Evolutionary conservation across 2,113 vertebrate species (phyloP).

Genomic region (Ceyx melanurus): DNA sequence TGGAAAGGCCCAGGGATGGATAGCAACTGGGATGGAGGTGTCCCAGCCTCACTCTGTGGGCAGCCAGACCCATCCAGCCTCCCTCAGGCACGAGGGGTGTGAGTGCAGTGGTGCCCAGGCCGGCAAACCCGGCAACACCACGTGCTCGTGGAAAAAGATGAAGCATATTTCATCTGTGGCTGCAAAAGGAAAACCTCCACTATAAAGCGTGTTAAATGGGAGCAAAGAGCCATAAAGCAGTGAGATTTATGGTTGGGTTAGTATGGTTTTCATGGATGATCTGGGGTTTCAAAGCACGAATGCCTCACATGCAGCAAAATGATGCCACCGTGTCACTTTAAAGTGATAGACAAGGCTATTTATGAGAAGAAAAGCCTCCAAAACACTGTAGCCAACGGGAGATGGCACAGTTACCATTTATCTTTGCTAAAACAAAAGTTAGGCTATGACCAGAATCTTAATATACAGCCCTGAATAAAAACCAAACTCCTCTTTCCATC

Average conservation of each 20-base stretch:
- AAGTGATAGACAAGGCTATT: conserved; percentile 2
- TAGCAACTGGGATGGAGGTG: not conserved
- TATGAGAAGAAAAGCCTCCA: not conserved
- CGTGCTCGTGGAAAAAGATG: accelerated
- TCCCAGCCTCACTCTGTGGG: not conserved
- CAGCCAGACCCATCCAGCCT: not conserved
- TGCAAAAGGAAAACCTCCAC: not conserved
- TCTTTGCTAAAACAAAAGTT: not conserved
- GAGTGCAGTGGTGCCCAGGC: not conserved
- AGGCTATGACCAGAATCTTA: not conserved
- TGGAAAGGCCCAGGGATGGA: not conserved
- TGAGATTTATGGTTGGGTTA: not conserved
- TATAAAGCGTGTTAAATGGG: not conserved
- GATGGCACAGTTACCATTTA: not conserved
- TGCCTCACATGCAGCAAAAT: not conserved
- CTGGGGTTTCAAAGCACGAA: not conserved
- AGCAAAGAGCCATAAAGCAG: not conserved
- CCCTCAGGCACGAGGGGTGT: accelerated
- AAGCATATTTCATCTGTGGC: not conserved
- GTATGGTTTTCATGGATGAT: not conserved
- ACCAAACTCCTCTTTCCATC: accelerated
- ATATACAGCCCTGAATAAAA: not conserved
- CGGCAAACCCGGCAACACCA: accelerated
- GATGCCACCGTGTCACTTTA: not conserved
- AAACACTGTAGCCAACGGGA: not conserved